Evolutionary conservation across 1,140 invertebrate genomes (phyloP).

Genomic region (Pseudomyrmex gracilis): DNA sequence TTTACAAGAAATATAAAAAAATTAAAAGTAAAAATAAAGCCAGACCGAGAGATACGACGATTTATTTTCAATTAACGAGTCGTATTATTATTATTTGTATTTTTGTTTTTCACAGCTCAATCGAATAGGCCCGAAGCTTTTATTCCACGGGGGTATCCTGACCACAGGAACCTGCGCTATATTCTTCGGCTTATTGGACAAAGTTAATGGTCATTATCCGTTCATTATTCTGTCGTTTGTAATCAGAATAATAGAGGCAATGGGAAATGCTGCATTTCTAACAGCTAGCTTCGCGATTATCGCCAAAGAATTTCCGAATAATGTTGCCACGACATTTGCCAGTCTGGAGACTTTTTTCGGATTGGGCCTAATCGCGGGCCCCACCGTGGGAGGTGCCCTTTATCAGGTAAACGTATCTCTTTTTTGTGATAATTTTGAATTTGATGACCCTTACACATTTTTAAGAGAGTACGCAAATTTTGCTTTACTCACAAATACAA

Average conservation of each 20-base stretch:
- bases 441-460: not conserved
- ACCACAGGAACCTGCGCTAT: conserved; percentile 94
- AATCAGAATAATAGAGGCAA: conserved; percentile 95
- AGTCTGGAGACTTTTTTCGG: conserved; percentile 96
- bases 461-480: not conserved
- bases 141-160: conserved; percentile 95
- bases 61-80: not conserved
- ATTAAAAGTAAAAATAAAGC: not conserved
- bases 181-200: conserved; percentile 94
- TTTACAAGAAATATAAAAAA: no score
- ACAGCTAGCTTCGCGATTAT: conserved; percentile 97
- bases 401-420: conserved; percentile 88
- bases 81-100: not conserved
- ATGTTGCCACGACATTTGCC: conserved; percentile 96
- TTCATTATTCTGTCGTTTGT: conserved; percentile 95
- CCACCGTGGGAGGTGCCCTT: conserved; percentile 93
- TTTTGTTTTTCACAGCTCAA: conserved; percentile 87
- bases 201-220: conserved; percentile 91
- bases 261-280: conserved; percentile 96
- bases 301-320: conserved; percentile 96
- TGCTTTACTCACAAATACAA: no score
- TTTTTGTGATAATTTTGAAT: not conserved
- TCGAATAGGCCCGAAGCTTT: conserved; percentile 92
- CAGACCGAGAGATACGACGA: not conserved
- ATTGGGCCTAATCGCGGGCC: conserved; percentile 94